A percentile compares a stretch with the other conserved stretches of the same genome.
Evolutionary conservation across 2,797 vertebrate genomes (phyloP).

Genomic region (Petrocephalus schoutedeni): DNA sequence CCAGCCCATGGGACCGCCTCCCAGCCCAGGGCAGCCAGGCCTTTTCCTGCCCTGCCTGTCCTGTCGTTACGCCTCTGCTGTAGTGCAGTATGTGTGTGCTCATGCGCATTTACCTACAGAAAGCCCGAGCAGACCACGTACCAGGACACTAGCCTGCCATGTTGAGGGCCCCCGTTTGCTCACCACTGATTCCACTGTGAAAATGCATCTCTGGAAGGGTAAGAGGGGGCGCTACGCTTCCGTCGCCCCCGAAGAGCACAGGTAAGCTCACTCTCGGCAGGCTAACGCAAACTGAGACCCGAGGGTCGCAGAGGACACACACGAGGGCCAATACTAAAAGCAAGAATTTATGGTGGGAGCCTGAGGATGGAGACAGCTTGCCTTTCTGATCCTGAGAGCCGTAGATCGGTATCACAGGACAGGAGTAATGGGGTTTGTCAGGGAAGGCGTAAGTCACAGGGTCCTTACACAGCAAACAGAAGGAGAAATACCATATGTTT

Average conservation of each 20-base stretch:
- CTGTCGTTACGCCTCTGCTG: neutral
- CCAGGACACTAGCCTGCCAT: neutral
- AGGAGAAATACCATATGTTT: conserved; percentile 13
- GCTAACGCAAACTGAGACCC: neutral
- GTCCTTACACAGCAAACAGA: neutral
- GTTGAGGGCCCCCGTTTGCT: neutral
- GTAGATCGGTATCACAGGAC: conserved; percentile 12
- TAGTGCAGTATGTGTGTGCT: neutral
- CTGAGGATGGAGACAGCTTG: conserved; percentile 10
- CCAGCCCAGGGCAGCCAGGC: no score
- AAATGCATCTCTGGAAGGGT: neutral
- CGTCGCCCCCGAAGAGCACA: neutral
- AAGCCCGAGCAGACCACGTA: neutral
- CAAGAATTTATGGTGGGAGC: conserved; percentile 9
- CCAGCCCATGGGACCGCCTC: neutral
- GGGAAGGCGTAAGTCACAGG: neutral
- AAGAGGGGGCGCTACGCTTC: neutral
- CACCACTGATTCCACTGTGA: neutral
- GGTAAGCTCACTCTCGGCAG: neutral
- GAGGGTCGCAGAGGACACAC: conserved; percentile 6
- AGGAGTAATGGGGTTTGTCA: conserved; percentile 7
- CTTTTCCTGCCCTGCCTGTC: neutral
- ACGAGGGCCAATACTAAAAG: neutral
- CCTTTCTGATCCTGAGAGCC: conserved; percentile 24
- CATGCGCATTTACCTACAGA: neutral